Evolutionary conservation across 2,797 vertebrate genomes (phyloP), one percentile per base, ranked within the genome.

Genomic region (Oreortyx pictus): DNA sequence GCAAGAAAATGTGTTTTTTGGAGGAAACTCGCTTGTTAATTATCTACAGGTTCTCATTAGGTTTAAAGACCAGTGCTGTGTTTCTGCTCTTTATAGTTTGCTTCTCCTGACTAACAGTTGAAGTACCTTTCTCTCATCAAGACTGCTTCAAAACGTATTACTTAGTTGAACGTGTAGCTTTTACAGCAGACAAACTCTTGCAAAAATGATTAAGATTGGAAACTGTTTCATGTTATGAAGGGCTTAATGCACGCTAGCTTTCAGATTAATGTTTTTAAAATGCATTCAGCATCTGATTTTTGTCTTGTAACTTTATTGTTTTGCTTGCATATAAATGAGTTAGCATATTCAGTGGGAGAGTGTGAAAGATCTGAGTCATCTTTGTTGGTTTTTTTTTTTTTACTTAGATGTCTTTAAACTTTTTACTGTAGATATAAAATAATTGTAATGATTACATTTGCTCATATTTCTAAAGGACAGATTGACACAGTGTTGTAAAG

Each of bases 241-340:
- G 25, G 35, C n/a, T 79, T 44, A n/a, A 82, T 66, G n/a, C 44
- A 60, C 27, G 59, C 35, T 24, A 8, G 22, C 39, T 89, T 89
- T 88, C 56, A 62, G n/a, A 64, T 82, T 82, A n/a, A 9, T 33
- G 20, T 68, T 93, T 89, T 84, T 33, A 79, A 91, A 92, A 92
- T 77, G 43, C 3, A 31, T 66, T 70, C 2, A 2, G 4, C 44
- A 44, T 81, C 31, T 52, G 7, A 52, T 73, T 83, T 88, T 90
- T 90, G 13, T 59, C 31, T 68, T 72, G 16, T 76, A 90, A 47
- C 23, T 79, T 82, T 61, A 41, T 75, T 15, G 23, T 54, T 94
- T 68, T 61, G 75, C 11, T 50, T 83, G 71, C 66, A 6, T 81
- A 11, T 68, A 27, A 71, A 60, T 57, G 35, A 35, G 25, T 80